Evolutionary conservation across 2,797 vertebrate genomes (phyloP).

Genomic region (Scarus forsteni): DNA sequence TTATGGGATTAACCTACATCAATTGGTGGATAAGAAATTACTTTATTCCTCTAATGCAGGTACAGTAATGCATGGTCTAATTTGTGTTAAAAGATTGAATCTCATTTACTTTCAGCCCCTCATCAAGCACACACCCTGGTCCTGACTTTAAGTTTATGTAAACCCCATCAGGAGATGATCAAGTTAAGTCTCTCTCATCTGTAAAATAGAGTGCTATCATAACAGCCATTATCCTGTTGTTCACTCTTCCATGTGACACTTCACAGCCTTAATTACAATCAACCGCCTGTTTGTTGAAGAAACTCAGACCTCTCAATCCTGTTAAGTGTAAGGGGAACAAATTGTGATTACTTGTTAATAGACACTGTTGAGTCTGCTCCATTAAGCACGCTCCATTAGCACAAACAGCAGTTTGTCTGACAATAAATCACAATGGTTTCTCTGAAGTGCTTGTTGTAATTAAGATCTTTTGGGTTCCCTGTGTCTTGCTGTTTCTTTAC

Average conservation of each 20-base stretch:
- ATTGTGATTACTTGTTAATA: slow-evolving; percentile 79
- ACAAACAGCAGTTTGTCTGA: slow-evolving; percentile 59
- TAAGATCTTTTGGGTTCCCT: slow-evolving; percentile 21
- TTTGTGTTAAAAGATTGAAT: slow-evolving; percentile 19
- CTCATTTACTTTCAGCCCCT: slow-evolving; percentile 1
- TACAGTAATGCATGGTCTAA: slow-evolving; percentile 20
- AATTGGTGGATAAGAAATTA: background rate
- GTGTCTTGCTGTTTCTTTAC: slow-evolving; percentile 7
- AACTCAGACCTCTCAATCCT: slow-evolving; percentile 58
- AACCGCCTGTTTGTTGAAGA: slow-evolving; percentile 52
- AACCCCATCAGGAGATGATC: slow-evolving; percentile 34
- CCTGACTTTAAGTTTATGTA: slow-evolving; percentile 14
- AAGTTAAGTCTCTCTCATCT: slow-evolving; percentile 32
- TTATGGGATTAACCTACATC: background rate
- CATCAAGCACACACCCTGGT: slow-evolving; percentile 3
- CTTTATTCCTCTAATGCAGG: slow-evolving; percentile 24
- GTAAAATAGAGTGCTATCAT: slow-evolving; percentile 41
- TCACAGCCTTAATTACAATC: slow-evolving; percentile 67
- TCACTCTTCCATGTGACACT: slow-evolving; percentile 60
- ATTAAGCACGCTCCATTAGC: slow-evolving; percentile 73
- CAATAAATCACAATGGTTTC: slow-evolving; percentile 65
- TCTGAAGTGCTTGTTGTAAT: slow-evolving; percentile 40
- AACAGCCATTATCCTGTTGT: slow-evolving; percentile 61
- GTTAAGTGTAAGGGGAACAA: slow-evolving; percentile 67
- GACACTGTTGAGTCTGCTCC: slow-evolving; percentile 60